Evolutionary conservation across 2,113 vertebrate genomes (phyloP).

Genomic region (Condylura cristata): DNA sequence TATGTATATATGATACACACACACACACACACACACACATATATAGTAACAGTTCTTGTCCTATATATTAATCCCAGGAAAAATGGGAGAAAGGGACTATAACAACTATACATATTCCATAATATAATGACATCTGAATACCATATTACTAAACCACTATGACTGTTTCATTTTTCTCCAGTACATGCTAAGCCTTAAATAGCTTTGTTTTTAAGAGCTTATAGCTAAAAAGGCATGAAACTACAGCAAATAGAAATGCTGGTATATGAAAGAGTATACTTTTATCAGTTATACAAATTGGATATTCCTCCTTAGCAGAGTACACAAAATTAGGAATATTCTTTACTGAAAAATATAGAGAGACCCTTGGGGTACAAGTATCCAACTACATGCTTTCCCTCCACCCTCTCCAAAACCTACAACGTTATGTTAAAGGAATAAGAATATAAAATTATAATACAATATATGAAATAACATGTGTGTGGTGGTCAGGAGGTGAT

Average conservation of each 20-base stretch:
- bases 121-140: slow-evolving; percentile 37
- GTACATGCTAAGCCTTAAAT: neutral
- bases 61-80: slow-evolving; percentile 52
- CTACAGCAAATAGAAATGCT: neutral
- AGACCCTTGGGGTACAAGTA: neutral
- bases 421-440: slow-evolving; percentile 23
- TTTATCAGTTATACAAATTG: neutral
- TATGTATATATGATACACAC: too few species aligned
- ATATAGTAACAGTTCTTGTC: slow-evolving; percentile 38
- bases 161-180: neutral
- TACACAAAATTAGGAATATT: neutral
- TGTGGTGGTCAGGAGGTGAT: neutral
- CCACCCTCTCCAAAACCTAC: neutral
- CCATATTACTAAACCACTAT: neutral
- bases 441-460: neutral
- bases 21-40: too few species aligned
- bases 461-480: neutral
- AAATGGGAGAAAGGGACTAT: neutral
- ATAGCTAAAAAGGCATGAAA: neutral
- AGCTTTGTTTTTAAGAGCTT: slow-evolving; percentile 34
- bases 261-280: neutral
- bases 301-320: neutral
- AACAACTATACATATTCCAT: slow-evolving; percentile 13
- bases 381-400: neutral
- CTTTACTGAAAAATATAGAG: slow-evolving; percentile 10